Percentiles rank a stretch among this genome's conserved stretches.
These are phyloP conservation scores for Maconellicoccus hirsutus DNA, from an alignment of 1,140 invertebrate species.

Conservation along the genomic window DNA sequence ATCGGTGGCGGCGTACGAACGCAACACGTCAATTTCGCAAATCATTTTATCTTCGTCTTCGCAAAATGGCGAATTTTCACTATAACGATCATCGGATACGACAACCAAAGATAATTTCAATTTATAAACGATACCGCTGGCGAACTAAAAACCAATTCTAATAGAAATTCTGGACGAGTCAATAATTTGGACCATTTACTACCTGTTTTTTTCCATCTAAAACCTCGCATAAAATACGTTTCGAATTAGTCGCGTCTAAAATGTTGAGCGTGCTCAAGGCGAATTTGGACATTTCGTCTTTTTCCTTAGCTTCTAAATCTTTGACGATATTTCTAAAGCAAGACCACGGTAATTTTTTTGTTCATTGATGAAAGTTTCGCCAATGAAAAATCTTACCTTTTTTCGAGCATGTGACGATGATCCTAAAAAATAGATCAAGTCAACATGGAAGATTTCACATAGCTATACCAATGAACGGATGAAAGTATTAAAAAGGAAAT, in stretches of 20 bases:
- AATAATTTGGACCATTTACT: not conserved
- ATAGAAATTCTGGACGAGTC: too few relatives aligned
- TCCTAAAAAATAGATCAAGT: too few relatives aligned
- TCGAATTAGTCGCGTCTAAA: not conserved
- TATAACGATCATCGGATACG: not conserved
- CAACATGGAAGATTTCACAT: too few relatives aligned
- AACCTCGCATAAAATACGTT: not conserved
- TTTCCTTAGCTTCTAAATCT: not conserved
- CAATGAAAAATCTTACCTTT: too few relatives aligned
- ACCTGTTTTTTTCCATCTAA: not conserved
- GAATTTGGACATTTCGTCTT: not conserved
- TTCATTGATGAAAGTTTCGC: too few relatives aligned
- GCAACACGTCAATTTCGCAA: not conserved
- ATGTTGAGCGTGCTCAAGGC: not conserved
- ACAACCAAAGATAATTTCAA: not conserved
- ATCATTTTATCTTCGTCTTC: not conserved
- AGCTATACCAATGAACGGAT: too few relatives aligned
- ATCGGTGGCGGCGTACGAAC: not conserved
- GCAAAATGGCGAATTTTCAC: not conserved
- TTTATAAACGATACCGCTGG: not conserved
- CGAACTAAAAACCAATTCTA: not conserved
- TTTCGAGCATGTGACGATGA: too few relatives aligned
- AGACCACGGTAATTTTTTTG: too few relatives aligned
- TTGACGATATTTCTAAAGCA: not conserved
- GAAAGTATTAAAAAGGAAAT: too few relatives aligned